A percentile compares a stretch with the other conserved stretches of the same genome.
Evolutionary conservation across 2,888 invertebrate species (phyloP).

Genomic region (Adelognathus sp.): DNA sequence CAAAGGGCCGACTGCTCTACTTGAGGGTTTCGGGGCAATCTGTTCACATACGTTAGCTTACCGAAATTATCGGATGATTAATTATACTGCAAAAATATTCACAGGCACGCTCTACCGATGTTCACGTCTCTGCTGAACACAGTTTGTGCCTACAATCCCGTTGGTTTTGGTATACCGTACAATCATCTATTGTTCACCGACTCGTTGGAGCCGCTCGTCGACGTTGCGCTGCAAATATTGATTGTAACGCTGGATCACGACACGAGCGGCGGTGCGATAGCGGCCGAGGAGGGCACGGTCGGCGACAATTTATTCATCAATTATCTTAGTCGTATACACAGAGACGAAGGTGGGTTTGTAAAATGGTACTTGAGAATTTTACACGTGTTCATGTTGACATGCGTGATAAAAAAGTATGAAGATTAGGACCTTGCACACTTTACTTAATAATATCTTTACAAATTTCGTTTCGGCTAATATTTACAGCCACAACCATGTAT

Average conservation of each 20-base stretch:
- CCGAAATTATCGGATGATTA: no score
- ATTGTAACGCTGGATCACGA: constrained; percentile 99
- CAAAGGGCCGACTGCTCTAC: no score
- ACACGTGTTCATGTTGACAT: no score
- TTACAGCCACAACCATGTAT: no score
- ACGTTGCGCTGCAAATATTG: constrained; percentile 95
- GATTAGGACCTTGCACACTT: no score
- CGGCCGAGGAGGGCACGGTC: constrained; percentile 83
- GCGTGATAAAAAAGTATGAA: no score
- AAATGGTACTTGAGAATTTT: no score
- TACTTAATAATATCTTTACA: no score
- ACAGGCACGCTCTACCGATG: constrained; percentile 95
- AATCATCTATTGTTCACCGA: constrained; percentile 98
- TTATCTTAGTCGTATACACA: constrained; percentile 98
- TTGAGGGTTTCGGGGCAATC: no score
- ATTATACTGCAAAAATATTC: constrained; percentile 5
- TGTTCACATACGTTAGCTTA: no score
- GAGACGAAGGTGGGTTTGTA: constrained; percentile 88
- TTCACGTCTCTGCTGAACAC: constrained; percentile 99
- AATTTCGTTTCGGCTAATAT: no score
- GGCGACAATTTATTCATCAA: constrained; percentile 99
- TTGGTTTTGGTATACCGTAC: constrained; percentile 98
- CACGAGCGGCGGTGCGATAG: constrained; percentile 84
- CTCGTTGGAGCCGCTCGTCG: constrained; percentile 95
- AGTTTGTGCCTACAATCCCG: constrained; percentile 98